Percentiles rank a stretch among this genome's conserved stretches.
Evolutionary conservation across 64 coral and sea anemone species (phyloP).

Genomic region (Pocillopora verrucosa): DNA sequence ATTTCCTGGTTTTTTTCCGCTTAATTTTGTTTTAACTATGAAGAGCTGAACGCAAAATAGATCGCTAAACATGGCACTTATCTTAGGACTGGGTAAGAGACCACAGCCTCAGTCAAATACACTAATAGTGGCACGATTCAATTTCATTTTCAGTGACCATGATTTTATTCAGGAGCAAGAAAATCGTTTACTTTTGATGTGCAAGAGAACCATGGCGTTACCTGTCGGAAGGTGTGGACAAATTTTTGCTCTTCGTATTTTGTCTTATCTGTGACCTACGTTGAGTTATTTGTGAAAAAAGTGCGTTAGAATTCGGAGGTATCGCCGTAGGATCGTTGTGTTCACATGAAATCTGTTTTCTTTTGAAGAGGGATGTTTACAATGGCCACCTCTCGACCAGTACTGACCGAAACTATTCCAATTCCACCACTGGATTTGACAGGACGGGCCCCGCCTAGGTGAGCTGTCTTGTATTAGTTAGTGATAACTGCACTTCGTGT

Average conservation of each 20-base stretch:
- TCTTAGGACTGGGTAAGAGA: no score
- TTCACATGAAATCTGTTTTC: neutral
- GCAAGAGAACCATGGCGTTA: conserved; percentile 92
- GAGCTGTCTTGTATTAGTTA: neutral
- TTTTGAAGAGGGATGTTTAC: conserved; percentile 93
- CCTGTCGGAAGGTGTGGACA: conserved; percentile 82
- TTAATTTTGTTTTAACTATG: no score
- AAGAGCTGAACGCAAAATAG: no score
- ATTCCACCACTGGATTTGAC: conserved; percentile 88
- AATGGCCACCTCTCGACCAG: conserved; percentile 90
- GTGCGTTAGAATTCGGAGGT: no score
- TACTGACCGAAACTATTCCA: conserved; percentile 86
- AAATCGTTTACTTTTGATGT: conserved; percentile 77
- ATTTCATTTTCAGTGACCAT: conserved; percentile 78
- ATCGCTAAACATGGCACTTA: no score
- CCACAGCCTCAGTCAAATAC: neutral
- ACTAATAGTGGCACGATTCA: neutral
- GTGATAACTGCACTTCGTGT: no score
- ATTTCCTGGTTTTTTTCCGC: no score
- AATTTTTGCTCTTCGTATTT: neutral
- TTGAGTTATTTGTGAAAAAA: no score
- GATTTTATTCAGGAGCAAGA: conserved; percentile 99
- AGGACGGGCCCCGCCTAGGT: conserved; percentile 89
- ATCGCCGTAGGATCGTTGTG: neutral
- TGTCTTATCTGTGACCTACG: no score